Evolutionary conservation across 2,888 invertebrate genomes (phyloP), one percentile per base, ranked within the genome.

Genomic region (Caenorhabditis plicata): DNA sequence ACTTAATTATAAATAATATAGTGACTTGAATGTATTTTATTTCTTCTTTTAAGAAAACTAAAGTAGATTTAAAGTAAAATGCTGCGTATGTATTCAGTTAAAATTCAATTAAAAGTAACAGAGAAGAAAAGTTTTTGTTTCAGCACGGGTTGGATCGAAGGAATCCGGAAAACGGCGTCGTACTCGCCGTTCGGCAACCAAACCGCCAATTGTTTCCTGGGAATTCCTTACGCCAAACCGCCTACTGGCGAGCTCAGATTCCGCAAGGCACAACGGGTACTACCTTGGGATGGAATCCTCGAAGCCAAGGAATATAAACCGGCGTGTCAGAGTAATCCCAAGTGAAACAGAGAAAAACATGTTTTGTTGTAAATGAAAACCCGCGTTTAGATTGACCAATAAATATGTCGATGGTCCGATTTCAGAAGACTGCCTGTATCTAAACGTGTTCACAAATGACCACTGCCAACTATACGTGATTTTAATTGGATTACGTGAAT

Each of bases 261-360:
- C 31, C 17, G 26, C 20, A 57, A 48, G 25, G 51, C 57, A 4
- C 29, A 9, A 2, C 42, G 33, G 15, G 23, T 19, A 2, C 8
- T 36, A 11, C 15, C 43, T 5, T 64, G 63, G 64, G 22, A 33
- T 7, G 63, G 56, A 8, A 26, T 60, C 11, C 29, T 56, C 26
- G 55, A 64, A 31, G 52, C 64, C n/a, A 56, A 56, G 17, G 33
- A 45, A n/a, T 64, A 64, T 35, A 48, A 49, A n/a, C 26, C 50
- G 17, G 68, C 64, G 5, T 68, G 65, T 51, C 35, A 55, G 54
- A 57, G 57, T 9, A 48, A 62, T 57, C 19, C 46, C 17, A 19
- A 8, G 17, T 19, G 22, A 4, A 32, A 26, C 7, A 7, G 42
- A 17, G n/a, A 31, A 25, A 42, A 29, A 19, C 22, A 8, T 51